Percentiles rank a stretch among this genome's conserved stretches.
These are phyloP conservation scores for Stomorhina lunata DNA, from an alignment of 2,888 invertebrate genomes.

Conservation along the genomic window DNA sequence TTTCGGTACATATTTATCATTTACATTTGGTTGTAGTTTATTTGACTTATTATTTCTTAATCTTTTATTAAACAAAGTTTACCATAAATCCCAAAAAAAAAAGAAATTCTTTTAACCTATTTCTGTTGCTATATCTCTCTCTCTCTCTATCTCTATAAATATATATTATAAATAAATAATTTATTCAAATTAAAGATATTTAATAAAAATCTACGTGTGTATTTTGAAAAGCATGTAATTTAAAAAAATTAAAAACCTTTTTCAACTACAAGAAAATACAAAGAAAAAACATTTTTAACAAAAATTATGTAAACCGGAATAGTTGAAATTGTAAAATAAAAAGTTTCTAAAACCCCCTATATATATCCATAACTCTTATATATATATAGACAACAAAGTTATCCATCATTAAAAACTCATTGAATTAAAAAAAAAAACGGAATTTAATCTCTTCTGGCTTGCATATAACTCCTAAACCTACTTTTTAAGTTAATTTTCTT, in stretches of 20 bases:
- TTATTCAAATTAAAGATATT: slow-evolving; percentile 17
- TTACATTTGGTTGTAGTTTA: slow-evolving; percentile 32
- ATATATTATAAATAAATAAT: slow-evolving; percentile 32
- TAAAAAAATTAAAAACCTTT: neutral
- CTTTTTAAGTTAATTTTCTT: slow-evolving; percentile 3
- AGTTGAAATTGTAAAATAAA: slow-evolving; percentile 30
- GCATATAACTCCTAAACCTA: slow-evolving; percentile 20
- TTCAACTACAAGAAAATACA: neutral
- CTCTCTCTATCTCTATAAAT: slow-evolving; percentile 27
- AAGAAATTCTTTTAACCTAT: neutral
- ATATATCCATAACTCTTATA: neutral
- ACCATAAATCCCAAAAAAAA: slow-evolving; percentile 33
- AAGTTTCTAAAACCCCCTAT: neutral
- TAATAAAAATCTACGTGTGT: slow-evolving; percentile 59
- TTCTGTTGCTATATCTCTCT: slow-evolving; percentile 16
- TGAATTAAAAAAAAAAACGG: neutral
- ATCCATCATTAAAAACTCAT: slow-evolving; percentile 28
- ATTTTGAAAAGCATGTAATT: slow-evolving; percentile 58
- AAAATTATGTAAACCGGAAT: slow-evolving; percentile 38
- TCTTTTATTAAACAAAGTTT: slow-evolving; percentile 18
- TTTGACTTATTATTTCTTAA: neutral
- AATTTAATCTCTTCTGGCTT: slow-evolving; percentile 49
- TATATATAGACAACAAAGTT: neutral
- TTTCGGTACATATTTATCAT: neutral
- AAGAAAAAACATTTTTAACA: neutral